phyloP scores from a whole-genome alignment of 1,140 invertebrate genomes.

The Centruroides sculpturatus region DNA sequence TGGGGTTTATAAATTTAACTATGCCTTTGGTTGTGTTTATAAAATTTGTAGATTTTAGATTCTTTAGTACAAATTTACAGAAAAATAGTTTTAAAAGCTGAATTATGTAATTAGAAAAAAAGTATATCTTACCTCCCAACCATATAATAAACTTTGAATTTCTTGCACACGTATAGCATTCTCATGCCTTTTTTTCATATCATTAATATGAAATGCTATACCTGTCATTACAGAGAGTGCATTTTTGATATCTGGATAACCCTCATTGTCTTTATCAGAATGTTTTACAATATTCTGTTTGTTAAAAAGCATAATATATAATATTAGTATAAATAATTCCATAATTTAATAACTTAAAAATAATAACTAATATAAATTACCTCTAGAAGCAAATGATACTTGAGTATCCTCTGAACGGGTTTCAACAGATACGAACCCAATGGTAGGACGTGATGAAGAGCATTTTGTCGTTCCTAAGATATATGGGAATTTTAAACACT shows the following conservation, averaged over 20 bases:
- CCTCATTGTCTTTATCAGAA: conserved; percentile 43
- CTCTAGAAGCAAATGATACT: conserved; percentile 87
- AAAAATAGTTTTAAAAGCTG: too few species aligned
- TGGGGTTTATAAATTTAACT: background rate
- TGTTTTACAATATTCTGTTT: conserved; percentile 71
- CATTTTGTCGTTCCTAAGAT: conserved; percentile 49
- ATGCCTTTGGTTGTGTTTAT: background rate
- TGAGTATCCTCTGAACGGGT: conserved; percentile 89
- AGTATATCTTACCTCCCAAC: conserved; percentile 45
- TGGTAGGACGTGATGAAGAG: conserved; percentile 68
- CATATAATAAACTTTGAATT: conserved; percentile 76
- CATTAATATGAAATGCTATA: conserved; percentile 83
- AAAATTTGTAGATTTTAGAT: too few species aligned
- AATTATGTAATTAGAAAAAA: too few species aligned
- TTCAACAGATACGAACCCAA: conserved; percentile 89
- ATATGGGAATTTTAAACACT: background rate
- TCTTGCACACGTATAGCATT: conserved; percentile 79
- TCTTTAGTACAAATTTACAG: too few species aligned
- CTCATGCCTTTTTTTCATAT: conserved; percentile 83
- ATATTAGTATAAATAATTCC: background rate
- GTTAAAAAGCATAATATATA: background rate
- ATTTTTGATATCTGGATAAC: conserved; percentile 52
- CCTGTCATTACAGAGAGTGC: conserved; percentile 77
- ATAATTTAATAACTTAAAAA: background rate
- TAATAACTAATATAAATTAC: conserved; percentile 34